Evolutionary conservation across 1,140 invertebrate genomes (phyloP).

Genomic region (Hyles vespertilio): DNA sequence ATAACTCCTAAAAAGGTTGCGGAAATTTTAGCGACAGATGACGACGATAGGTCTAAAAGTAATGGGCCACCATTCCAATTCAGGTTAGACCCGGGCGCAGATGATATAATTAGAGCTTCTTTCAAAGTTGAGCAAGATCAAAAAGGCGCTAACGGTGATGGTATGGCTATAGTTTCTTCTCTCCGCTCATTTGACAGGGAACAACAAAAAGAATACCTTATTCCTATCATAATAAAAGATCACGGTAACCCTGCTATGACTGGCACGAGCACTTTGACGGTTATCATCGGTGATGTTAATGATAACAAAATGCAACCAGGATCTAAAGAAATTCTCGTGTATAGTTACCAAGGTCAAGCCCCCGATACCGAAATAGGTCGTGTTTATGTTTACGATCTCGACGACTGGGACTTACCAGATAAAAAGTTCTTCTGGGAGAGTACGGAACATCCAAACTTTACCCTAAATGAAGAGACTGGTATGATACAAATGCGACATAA

Average conservation of each 20-base stretch:
- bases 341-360: slow-evolving; percentile 95
- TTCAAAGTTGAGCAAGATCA: slow-evolving; percentile 97
- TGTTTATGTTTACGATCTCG: slow-evolving; percentile 96
- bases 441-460: slow-evolving; percentile 88
- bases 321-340: slow-evolving; percentile 96
- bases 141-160: slow-evolving; percentile 96
- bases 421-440: slow-evolving; percentile 97
- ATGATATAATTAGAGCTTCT: slow-evolving; percentile 92
- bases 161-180: slow-evolving; percentile 95
- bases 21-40: slow-evolving; percentile 95
- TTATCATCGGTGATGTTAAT: slow-evolving; percentile 97
- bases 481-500: slow-evolving; percentile 97
- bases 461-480: slow-evolving; percentile 92
- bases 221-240: slow-evolving; percentile 95
- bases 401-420: slow-evolving; percentile 98
- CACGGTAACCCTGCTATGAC: slow-evolving; percentile 93
- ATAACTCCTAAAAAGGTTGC: slow-evolving; percentile 92
- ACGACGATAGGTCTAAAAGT: slow-evolving; percentile 94
- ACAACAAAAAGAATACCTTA: slow-evolving; percentile 95
- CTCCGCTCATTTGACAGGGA: slow-evolving; percentile 95
- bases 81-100: slow-evolving; percentile 92
- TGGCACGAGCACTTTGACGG: slow-evolving; percentile 94
- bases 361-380: slow-evolving; percentile 95
- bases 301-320: slow-evolving; percentile 98
- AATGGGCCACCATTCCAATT: slow-evolving; percentile 97